phyloP scores from a whole-genome alignment of 2,797 vertebrate genomes.

The Neopelma chrysocephalum region DNA sequence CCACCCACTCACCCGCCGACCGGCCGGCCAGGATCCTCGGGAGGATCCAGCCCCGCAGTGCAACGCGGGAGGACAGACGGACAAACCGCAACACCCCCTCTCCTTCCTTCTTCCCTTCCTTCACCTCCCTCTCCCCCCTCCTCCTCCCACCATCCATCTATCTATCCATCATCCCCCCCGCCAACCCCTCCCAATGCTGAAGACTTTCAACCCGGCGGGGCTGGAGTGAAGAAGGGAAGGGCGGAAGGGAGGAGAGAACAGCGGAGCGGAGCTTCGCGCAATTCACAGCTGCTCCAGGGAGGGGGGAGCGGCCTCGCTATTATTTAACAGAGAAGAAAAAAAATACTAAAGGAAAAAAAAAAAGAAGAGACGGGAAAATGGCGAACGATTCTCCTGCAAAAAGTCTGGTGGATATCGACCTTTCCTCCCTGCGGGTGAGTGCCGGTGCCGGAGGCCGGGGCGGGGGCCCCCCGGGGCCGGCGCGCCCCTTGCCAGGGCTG shows the following conservation, averaged over 20 bases:
- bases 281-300: not conserved
- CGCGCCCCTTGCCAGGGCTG: not conserved
- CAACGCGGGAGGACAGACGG: not conserved
- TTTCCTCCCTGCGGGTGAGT: constrained; percentile 92
- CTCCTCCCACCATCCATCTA: constrained; percentile 16
- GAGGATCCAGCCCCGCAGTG: not conserved
- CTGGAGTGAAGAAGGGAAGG: constrained; percentile 55
- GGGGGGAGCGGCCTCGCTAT: not conserved
- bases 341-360: not conserved
- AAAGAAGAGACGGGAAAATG: constrained; percentile 79
- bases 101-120: not conserved
- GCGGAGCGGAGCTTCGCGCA: not conserved
- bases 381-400: constrained; percentile 98
- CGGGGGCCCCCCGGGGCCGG: not conserved
- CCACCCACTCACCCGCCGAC: not conserved
- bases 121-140: not conserved
- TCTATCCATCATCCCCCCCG: constrained; percentile 38
- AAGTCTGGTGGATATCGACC: constrained; percentile 97
- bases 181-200: constrained; percentile 70
- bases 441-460: not conserved
- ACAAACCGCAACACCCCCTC: not conserved
- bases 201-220: constrained; percentile 69
- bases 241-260: not conserved
- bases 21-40: not conserved
- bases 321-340: constrained; percentile 13